A percentile compares a stretch with the other conserved stretches of the same genome.
Conservation (phyloP, 1,140 invertebrate species). For the Bombus fervidus region DNA sequence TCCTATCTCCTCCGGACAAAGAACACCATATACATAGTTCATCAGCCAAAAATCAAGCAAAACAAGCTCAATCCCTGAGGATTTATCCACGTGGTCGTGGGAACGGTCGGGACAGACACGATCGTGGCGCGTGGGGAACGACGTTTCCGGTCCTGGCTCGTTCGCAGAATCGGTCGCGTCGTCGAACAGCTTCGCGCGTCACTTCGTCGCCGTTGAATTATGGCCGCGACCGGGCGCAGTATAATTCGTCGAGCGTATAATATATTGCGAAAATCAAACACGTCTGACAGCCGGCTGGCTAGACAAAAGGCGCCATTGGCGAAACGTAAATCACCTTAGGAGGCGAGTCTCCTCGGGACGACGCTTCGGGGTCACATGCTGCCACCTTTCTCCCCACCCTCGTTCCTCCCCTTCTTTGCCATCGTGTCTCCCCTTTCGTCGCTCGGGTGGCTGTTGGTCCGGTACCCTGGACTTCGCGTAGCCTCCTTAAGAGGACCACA, state of each 20-base stretch:
- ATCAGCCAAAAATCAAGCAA: background rate
- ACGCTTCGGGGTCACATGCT: conserved; percentile 46
- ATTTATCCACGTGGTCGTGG: conserved; percentile 28
- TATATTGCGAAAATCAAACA: conserved; percentile 75
- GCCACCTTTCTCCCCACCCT: conserved; percentile 17
- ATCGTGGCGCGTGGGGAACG: background rate
- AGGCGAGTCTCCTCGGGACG: conserved; percentile 50
- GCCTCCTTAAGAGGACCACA: conserved; percentile 71
- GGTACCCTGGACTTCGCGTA: background rate
- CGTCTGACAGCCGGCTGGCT: conserved; percentile 67
- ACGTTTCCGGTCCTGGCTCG: conserved; percentile 21
- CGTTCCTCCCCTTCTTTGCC: background rate
- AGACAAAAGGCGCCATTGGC: conserved; percentile 74
- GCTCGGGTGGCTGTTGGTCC: background rate
- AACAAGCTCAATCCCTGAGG: background rate
- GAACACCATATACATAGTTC: background rate
- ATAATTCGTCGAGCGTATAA: conserved; percentile 65
- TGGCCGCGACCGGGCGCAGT: conserved; percentile 40
- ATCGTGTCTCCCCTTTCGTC: no score
- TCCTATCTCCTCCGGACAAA: background rate
- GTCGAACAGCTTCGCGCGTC: conserved; percentile 20
- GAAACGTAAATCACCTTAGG: conserved; percentile 73
- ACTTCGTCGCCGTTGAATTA: conserved; percentile 52
- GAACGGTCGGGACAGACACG: conserved; percentile 12
- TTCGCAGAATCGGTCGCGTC: conserved; percentile 10